Percentiles rank a stretch among this genome's conserved stretches.
Conservation (phyloP, 2,888 invertebrate species). For the Drosophila buzzatii region DNA sequence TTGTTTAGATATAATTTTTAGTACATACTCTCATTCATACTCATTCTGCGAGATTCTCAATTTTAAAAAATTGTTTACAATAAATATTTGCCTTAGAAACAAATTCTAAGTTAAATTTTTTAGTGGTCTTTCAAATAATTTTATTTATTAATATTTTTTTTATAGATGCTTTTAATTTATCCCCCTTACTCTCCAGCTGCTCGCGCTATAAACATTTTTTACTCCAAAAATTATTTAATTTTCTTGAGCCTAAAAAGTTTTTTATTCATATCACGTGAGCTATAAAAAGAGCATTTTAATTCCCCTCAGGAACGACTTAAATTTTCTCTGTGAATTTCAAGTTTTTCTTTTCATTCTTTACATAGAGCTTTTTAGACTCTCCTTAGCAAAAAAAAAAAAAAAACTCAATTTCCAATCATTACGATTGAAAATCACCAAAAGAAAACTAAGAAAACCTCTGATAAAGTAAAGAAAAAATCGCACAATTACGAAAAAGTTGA, state of each 20-base stretch:
- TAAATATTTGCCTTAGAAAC: no score
- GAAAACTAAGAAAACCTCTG: slow-evolving; percentile 6
- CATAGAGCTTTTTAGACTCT: not conserved
- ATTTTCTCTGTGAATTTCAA: not conserved
- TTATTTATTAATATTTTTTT: not conserved
- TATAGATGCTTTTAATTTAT: not conserved
- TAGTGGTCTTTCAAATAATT: no score
- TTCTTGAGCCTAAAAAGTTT: not conserved
- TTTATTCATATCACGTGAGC: not conserved
- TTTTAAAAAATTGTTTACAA: no score
- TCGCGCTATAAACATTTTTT: not conserved
- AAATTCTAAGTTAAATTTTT: no score
- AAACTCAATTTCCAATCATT: slow-evolving; percentile 42
- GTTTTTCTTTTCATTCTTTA: not conserved
- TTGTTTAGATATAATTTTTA: no score
- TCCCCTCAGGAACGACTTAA: not conserved
- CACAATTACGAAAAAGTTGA: slow-evolving; percentile 54
- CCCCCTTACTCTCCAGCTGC: no score
- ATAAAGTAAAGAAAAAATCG: slow-evolving; percentile 6
- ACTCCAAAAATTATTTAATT: not conserved
- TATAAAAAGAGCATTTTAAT: not conserved
- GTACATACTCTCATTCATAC: no score
- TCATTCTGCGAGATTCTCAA: no score
- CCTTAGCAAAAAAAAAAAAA: not conserved
- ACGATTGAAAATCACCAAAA: slow-evolving; percentile 20